Evolutionary conservation across 2,797 vertebrate genomes (phyloP), one percentile per base, ranked within the genome.

Genomic region (Platyrinchus mystaceus): DNA sequence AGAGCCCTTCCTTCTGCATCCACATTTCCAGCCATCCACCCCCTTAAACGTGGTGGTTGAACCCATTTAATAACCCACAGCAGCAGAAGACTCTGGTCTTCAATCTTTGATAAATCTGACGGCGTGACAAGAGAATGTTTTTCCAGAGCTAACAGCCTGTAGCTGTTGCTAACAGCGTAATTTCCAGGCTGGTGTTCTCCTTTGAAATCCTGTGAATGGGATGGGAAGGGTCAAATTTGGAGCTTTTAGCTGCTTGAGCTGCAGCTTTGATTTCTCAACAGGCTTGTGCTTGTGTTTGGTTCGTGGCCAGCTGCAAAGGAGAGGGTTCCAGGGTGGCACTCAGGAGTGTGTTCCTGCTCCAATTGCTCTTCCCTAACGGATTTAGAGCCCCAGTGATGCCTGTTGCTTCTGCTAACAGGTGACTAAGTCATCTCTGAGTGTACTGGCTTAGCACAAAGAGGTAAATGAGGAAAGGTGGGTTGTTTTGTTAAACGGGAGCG

Each of bases 391-490:
- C 69, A 17, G 84, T 36, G 79, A 41, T 19, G 50, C 80, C 4
- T 20, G 9, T 46, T 93, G 60, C 84, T 90, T 71, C 58, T 87
- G 62, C 78, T 68, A 86, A 73, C 87, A 76, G 96, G 94, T 93
- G 95, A 92, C 66, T 49, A 60, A 97, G 87, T 74, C 83, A 69
- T 53, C 93, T 97, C 67, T 27, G 68, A 53, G 34, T 26, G 23
- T 18, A 84, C 34, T 79, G 94, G 74, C 89, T 93, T 75, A 53
- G 76, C n/a, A 67, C 58, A 86, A 64, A 37, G 36, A 76, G 79
- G 84, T 63, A 36, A 59, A 81, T 82, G 90, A 83, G 81, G 94
- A 90, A 93, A 94, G 92, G 95, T 91, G 90, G 50, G 90, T 27
- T 79, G 94, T 89, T 93, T 75, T 92, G 92, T 96, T 66, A 17